Evolutionary conservation across 2,113 vertebrate species (phyloP).

Genomic region (Paradoxurus hermaphroditus): DNA sequence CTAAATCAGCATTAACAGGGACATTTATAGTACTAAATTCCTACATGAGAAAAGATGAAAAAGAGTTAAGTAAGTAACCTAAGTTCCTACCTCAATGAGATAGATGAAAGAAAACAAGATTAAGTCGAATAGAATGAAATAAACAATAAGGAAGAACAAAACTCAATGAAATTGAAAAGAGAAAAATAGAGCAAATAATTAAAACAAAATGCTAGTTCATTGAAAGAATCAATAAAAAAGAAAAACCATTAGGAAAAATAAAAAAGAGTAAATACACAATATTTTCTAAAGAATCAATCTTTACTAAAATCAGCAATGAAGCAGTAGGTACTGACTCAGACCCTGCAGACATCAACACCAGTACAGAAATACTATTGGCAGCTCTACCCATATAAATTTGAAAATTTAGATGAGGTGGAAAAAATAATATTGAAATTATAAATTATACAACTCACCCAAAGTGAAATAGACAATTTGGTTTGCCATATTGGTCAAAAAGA

Average conservation of each 20-base stretch:
- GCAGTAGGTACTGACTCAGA: background rate
- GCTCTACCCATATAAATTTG: background rate
- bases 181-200: background rate
- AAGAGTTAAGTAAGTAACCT: background rate
- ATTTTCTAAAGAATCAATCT: too few relatives aligned
- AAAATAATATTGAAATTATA: background rate
- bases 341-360: rapidly evolving
- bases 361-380: background rate
- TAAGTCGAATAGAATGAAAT: background rate
- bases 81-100: background rate
- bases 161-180: background rate
- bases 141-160: background rate
- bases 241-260: background rate
- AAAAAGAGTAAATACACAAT: background rate
- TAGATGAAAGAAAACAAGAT: background rate
- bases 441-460: background rate
- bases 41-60: background rate
- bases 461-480: background rate
- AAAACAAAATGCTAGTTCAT: background rate
- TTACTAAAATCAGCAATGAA: background rate
- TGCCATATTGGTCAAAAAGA: background rate
- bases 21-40: background rate
- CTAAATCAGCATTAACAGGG: background rate
- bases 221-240: background rate
- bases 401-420: background rate